A percentile compares a stretch with the other conserved stretches of the same genome.
Evolutionary conservation across 2,113 vertebrate species (phyloP).

Genomic region (Pyrgilauda ruficollis): DNA sequence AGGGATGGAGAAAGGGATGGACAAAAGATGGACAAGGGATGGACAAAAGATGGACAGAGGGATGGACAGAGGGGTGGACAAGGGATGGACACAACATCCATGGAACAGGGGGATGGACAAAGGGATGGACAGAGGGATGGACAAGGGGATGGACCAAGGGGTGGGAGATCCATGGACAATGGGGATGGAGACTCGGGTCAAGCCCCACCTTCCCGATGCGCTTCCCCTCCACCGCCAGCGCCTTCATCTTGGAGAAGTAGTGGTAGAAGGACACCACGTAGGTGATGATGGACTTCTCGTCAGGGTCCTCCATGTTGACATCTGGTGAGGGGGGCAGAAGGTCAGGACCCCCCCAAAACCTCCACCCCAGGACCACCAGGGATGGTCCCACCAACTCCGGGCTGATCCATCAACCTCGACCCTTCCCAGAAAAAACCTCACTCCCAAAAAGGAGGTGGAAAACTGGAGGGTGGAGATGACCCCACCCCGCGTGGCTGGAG

Average conservation of each 20-base stretch:
- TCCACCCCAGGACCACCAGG: neutral
- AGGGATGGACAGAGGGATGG: too few relatives aligned
- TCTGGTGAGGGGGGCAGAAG: constrained; percentile 59
- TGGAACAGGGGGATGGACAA: too few relatives aligned
- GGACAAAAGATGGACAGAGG: too few relatives aligned
- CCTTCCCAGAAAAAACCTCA: neutral
- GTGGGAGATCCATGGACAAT: too few relatives aligned
- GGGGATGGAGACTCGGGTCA: neutral
- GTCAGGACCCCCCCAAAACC: neutral
- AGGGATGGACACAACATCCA: too few relatives aligned
- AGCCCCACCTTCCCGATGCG: constrained; percentile 89
- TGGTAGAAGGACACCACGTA: constrained; percentile 97
- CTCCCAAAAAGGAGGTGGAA: neutral
- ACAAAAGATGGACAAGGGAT: rapidly evolving
- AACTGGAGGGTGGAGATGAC: rapidly evolving
- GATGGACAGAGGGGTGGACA: too few relatives aligned
- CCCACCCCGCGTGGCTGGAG: rapidly evolving
- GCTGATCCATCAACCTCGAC: neutral
- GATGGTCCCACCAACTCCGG: neutral
- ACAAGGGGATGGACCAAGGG: too few relatives aligned
- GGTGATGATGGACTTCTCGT: constrained; percentile 97
- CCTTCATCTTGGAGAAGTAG: constrained; percentile 99
- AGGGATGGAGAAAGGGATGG: too few relatives aligned
- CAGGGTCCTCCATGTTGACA: constrained; percentile 93
- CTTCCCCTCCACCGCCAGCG: constrained; percentile 94